Evolutionary conservation across 2,113 vertebrate genomes (phyloP).

Genomic region (Phylloscopus trochilus): DNA sequence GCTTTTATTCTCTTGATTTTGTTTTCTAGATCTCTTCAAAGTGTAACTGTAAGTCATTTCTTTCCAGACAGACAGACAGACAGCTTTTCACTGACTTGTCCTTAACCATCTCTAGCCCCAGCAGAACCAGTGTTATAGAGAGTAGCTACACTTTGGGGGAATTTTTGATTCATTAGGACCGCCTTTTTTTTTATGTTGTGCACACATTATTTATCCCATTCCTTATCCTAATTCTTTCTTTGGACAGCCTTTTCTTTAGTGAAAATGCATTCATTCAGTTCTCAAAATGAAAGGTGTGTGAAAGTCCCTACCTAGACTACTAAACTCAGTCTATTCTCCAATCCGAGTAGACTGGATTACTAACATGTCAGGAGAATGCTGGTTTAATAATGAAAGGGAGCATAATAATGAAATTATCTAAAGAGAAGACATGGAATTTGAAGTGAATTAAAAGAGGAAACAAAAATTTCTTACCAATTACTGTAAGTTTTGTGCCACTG

Average conservation of each 20-base stretch:
- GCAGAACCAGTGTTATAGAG: background rate
- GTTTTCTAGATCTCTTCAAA: background rate
- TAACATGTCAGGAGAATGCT: background rate
- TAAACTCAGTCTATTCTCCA: constrained; percentile 52
- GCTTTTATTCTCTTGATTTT: background rate
- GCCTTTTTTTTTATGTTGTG: background rate
- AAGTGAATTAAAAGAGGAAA: background rate
- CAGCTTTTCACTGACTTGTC: background rate
- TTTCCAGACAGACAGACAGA: background rate
- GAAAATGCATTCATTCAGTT: background rate
- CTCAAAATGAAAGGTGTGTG: background rate
- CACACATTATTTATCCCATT: background rate
- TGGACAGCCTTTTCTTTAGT: background rate
- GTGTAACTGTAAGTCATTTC: background rate
- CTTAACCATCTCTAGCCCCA: background rate
- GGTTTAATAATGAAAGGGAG: background rate
- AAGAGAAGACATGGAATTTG: background rate
- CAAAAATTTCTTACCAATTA: constrained; percentile 73
- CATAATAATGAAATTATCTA: background rate
- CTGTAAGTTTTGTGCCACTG: constrained; percentile 77
- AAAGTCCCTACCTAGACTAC: constrained; percentile 37
- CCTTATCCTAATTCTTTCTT: background rate
- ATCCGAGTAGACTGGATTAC: constrained; percentile 48
- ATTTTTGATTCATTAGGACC: background rate
- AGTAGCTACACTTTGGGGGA: background rate